Conservation (phyloP, 2,888 invertebrate species). For the Drosophila heteroneura region DNA sequence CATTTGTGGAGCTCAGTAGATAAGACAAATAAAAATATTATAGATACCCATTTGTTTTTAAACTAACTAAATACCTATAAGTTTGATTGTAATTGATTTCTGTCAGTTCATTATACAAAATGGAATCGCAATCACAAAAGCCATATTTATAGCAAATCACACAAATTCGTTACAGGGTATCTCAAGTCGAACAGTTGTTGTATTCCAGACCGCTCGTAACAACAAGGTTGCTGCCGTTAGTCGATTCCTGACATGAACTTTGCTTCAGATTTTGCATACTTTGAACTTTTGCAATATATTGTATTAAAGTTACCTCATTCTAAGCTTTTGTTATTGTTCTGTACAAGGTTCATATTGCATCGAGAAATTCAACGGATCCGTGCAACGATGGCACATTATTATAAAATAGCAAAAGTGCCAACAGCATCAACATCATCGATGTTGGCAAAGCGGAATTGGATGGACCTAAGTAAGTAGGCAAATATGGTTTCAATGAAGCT, state of each 20-base stretch:
- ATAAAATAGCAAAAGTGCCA: conserved; percentile 24
- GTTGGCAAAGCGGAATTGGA: conserved; percentile 16
- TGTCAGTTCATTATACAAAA: not conserved
- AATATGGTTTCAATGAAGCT: conserved; percentile 28
- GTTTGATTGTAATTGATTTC: not conserved
- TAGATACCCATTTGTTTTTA: not conserved
- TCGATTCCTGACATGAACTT: conserved; percentile 29
- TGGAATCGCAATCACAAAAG: not conserved
- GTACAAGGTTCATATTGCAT: not conserved
- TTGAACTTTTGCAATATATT: conserved; percentile 67
- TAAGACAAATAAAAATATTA: not conserved
- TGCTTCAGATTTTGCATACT: conserved; percentile 66
- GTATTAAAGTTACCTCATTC: conserved; percentile 39
- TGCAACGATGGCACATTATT: conserved; percentile 9
- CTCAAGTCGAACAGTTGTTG: not conserved
- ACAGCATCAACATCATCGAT: conserved; percentile 17
- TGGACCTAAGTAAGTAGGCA: conserved; percentile 16
- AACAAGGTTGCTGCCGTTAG: conserved; percentile 51
- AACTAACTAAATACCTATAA: not conserved
- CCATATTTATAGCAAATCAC: not conserved
- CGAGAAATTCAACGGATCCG: not conserved
- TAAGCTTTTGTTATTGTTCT: conserved; percentile 26
- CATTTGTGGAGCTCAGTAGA: not conserved
- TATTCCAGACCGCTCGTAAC: conserved; percentile 18
- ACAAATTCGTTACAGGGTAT: conserved; percentile 5